phyloP scores from a whole-genome alignment of 1,140 invertebrate species.

The Platyura marginata region DNA sequence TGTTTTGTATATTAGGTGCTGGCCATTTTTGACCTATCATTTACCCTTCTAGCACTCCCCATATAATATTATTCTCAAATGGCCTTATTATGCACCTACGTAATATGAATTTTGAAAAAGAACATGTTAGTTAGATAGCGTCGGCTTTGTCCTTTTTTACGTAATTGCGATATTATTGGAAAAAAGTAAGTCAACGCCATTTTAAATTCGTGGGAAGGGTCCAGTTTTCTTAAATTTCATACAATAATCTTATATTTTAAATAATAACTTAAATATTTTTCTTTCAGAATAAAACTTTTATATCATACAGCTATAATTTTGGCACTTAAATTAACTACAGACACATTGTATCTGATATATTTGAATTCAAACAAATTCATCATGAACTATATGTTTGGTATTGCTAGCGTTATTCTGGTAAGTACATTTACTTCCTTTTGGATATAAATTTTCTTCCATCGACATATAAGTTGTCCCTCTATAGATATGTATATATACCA shows the following conservation, averaged over 20 bases:
- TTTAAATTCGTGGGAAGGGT: neutral
- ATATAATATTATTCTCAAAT: too few species aligned
- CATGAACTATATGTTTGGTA: slow-evolving; percentile 36
- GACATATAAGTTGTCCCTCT: too few species aligned
- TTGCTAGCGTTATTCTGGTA: slow-evolving; percentile 35
- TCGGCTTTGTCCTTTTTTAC: too few species aligned
- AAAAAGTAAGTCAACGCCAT: too few species aligned
- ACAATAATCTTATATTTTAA: neutral
- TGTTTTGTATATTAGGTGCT: too few species aligned
- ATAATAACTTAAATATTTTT: neutral
- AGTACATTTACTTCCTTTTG: slow-evolving; percentile 12
- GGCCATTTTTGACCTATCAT: too few species aligned
- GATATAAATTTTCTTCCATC: too few species aligned
- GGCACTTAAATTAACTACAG: slow-evolving; percentile 31
- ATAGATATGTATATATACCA: too few species aligned
- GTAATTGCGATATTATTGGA: too few species aligned
- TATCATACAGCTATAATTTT: slow-evolving; percentile 36
- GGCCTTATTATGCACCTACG: too few species aligned
- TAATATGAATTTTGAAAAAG: neutral
- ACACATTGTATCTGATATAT: slow-evolving; percentile 36
- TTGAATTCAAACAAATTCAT: slow-evolving; percentile 34
- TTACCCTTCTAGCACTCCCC: too few species aligned
- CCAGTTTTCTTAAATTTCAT: neutral
- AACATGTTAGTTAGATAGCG: neutral
- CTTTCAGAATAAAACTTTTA: slow-evolving; percentile 32